Evolutionary conservation across 53 echinoderm and acorn worm species (phyloP).

Genomic region (Apostichopus leukothele): DNA sequence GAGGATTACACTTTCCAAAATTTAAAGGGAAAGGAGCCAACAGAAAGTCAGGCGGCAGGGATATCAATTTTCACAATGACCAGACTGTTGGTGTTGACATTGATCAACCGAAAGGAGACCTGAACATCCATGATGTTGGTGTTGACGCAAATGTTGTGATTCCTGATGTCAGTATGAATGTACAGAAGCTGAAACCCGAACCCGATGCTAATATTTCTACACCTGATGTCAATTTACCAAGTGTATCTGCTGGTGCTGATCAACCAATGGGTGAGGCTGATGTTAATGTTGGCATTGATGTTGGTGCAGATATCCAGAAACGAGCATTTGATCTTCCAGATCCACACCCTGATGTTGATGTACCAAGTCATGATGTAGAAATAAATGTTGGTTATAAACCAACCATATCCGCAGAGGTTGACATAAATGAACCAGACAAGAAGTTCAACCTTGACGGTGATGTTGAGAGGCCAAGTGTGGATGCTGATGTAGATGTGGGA

Average conservation of each 20-base stretch:
- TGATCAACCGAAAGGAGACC: constrained; percentile 1
- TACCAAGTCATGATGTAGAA: background rate
- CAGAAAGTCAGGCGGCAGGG: background rate
- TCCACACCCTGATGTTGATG: constrained; percentile 9
- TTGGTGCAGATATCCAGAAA: background rate
- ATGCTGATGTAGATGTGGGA: background rate
- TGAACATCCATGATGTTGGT: constrained; percentile 8
- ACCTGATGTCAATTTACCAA: background rate
- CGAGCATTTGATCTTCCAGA: background rate
- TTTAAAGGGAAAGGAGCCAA: constrained; percentile 40
- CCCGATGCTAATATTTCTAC: constrained; percentile 48
- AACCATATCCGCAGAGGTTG: background rate
- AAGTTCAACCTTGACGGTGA: background rate
- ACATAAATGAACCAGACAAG: background rate
- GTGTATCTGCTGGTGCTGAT: background rate
- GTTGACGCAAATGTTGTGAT: background rate
- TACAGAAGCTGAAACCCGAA: constrained; percentile 49
- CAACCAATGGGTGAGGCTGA: constrained; percentile 8
- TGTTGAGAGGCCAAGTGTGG: background rate
- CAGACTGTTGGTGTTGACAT: background rate
- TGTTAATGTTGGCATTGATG: background rate
- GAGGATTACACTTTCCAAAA: constrained; percentile 63
- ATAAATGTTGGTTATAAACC: background rate
- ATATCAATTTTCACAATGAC: background rate
- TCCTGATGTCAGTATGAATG: constrained; percentile 39